Conservation (phyloP, 2,888 invertebrate genomes). For the Eretmocerus hayati region DNA sequence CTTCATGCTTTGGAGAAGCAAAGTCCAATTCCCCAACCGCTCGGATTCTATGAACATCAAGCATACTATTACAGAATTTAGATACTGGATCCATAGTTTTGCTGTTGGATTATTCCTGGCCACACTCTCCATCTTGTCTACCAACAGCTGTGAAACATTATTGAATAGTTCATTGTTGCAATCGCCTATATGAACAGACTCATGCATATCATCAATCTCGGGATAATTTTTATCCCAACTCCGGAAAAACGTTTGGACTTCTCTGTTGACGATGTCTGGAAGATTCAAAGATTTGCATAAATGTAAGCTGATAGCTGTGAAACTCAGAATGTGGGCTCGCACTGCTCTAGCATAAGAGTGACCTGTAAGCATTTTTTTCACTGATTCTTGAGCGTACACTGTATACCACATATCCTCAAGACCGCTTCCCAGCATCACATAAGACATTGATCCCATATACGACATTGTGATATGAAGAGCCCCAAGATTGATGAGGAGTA, state of each 20-base stretch:
- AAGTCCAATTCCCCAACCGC: slow-evolving; percentile 25
- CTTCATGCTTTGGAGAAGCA: slow-evolving; percentile 26
- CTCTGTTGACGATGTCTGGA: too few species aligned
- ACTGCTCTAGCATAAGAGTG: slow-evolving; percentile 12
- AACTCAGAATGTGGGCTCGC: slow-evolving; percentile 11
- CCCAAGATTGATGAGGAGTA: neutral
- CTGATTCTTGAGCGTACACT: slow-evolving; percentile 12
- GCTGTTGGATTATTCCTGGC: neutral
- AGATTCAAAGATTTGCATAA: too few species aligned
- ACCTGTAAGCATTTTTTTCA: slow-evolving; percentile 14
- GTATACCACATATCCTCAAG: slow-evolving; percentile 20
- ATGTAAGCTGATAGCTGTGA: neutral
- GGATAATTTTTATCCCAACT: too few species aligned
- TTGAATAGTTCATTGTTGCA: neutral
- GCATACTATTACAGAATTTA: slow-evolving; percentile 14
- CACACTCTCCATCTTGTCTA: neutral
- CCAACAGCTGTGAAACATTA: neutral
- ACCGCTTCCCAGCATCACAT: slow-evolving; percentile 23
- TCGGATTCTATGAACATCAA: slow-evolving; percentile 28
- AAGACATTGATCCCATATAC: slow-evolving; percentile 18
- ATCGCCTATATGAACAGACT: too few species aligned
- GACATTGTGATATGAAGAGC: slow-evolving; percentile 20
- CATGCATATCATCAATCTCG: too few species aligned
- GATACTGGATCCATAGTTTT: slow-evolving; percentile 23
- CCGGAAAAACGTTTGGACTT: too few species aligned